These are phyloP conservation scores for Prorops nasuta DNA, from an alignment of 1,140 invertebrate species.

Conservation along the genomic window DNA sequence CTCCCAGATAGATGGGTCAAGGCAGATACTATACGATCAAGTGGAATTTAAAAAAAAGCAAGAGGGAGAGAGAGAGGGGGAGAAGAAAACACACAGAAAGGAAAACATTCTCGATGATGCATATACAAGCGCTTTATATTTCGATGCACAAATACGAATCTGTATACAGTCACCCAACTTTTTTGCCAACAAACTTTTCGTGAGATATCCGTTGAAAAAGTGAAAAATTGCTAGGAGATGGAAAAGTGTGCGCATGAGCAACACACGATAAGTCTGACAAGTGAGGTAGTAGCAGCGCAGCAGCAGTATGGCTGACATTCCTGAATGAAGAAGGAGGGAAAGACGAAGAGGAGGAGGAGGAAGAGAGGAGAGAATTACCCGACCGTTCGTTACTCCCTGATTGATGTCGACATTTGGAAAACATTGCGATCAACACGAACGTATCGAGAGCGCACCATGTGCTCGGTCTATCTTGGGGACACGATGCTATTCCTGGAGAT, in stretches of 20 bases:
- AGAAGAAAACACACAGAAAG: too few relatives aligned
- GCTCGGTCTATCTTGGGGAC: conserved; percentile 12
- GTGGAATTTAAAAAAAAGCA: conserved; percentile 17
- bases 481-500: too few relatives aligned
- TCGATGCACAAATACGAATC: too few relatives aligned
- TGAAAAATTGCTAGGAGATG: conserved; percentile 19
- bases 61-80: background rate
- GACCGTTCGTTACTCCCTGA: conserved; percentile 23
- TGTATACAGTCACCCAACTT: too few relatives aligned
- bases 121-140: too few relatives aligned
- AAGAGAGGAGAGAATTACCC: background rate
- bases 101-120: too few relatives aligned
- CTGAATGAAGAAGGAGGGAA: conserved; percentile 7
- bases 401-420: conserved; percentile 38
- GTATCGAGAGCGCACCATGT: conserved; percentile 14
- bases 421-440: conserved; percentile 18
- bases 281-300: background rate
- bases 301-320: conserved; percentile 14
- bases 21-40: conserved; percentile 18
- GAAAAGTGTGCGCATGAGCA: too few relatives aligned
- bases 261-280: too few relatives aligned
- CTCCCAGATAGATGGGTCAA: conserved; percentile 30
- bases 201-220: too few relatives aligned
- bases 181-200: too few relatives aligned
- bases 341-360: too few relatives aligned